Base-by-base conservation (phyloP, 2,888 invertebrate species). In the Pammene fasciana region DNA sequence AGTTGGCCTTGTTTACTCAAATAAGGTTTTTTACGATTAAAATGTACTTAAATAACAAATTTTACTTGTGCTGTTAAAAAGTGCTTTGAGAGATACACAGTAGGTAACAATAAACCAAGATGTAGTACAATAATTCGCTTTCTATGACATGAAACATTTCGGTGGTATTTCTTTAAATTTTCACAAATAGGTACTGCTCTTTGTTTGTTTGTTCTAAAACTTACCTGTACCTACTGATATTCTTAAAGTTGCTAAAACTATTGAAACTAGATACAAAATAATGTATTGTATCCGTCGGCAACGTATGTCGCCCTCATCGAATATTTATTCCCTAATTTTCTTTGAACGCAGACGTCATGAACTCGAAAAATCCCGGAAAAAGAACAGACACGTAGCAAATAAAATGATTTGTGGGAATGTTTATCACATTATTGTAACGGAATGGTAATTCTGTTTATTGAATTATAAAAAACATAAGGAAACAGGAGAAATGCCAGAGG, bases 281-380 rank as follows among this genome's bases (percentile, higher is more conserved):
- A 67, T 48, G 26, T 67, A 61, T 67, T 54, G 45, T 14, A 48
- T 67, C 36, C 36, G 18, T 41, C 48, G 46, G 26, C 18, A 11
- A 38, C 41, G n/a, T 41, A 26, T 38, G 26, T 16, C 10, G 18
- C 41, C n/a, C 10, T 16, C 41, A 50, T 68, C 43, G 68, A 68
- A 62, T 68, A 68, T 68, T 62, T 68, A 62, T 68, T 56, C 50
- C 50, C 56, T 68, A 56, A 62, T 68, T 68, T 68, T 50, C 67
- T 62, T 65, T 62, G 68, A 56, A 68, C 38, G 34, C 43, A 68
- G 56, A 48, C 56, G 41, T 68, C 55, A 36, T 41, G 18, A 62
- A 62, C 50, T 34, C 16, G 41, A 38, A 16, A 56, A 62, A 62
- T 41, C 13, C 48, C 26, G 45, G 14, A 41, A 43, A 61, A 60